Conservation (phyloP, 2,113 vertebrate species). For the Hylia prasina region DNA sequence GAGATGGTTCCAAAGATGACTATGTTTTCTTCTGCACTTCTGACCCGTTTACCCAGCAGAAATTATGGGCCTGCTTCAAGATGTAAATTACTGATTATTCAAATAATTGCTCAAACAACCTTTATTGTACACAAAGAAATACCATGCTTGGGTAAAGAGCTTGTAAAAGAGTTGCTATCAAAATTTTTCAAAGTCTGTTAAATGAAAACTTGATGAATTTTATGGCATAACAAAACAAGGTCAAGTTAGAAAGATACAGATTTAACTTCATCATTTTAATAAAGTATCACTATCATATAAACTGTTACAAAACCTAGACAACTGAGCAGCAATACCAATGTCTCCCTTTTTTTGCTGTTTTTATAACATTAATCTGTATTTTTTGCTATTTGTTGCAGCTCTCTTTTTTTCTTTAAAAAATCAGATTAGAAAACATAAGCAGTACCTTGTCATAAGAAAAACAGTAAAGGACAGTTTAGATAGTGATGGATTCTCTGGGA, state of each 20-base stretch:
- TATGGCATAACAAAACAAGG: neutral
- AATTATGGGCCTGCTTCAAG: neutral
- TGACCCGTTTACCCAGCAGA: neutral
- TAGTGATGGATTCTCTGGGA: neutral
- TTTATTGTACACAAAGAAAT: neutral
- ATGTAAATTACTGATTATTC: neutral
- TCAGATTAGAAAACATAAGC: neutral
- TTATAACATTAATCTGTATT: neutral
- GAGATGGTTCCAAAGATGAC: neutral
- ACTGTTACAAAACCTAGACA: neutral
- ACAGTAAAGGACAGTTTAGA: neutral
- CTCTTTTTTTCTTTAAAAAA: neutral
- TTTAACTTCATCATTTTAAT: neutral
- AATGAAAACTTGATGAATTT: neutral
- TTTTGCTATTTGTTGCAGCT: neutral
- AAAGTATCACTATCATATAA: neutral
- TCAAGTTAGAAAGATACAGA: neutral
- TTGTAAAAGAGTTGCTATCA: neutral
- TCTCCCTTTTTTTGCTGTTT: neutral
- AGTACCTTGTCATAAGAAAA: neutral
- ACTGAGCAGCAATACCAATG: neutral
- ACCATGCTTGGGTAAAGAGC: neutral
- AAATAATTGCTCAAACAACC: neutral
- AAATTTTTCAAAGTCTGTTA: neutral
- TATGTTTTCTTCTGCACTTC: neutral